Conservation (phyloP, 1,140 invertebrate genomes). For the Fopius arisanus region DNA sequence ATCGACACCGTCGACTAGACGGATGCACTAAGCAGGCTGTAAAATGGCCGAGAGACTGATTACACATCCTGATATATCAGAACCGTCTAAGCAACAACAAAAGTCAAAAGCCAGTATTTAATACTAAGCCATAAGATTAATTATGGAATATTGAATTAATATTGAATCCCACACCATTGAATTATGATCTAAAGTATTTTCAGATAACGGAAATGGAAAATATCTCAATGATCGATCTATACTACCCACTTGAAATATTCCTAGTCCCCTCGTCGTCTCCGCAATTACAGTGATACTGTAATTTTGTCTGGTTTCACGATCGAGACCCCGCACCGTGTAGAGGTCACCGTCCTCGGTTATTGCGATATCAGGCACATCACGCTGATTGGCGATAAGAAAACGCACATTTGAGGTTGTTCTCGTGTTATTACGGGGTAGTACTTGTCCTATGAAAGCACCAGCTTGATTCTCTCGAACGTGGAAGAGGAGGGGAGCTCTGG, state of each 20-base stretch:
- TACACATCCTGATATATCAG: too few species aligned
- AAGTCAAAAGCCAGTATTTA: too few species aligned
- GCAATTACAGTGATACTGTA: slow-evolving; percentile 84
- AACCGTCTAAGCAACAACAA: too few species aligned
- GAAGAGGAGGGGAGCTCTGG: slow-evolving; percentile 74
- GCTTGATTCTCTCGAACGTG: slow-evolving; percentile 80
- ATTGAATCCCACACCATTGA: not conserved
- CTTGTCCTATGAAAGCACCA: slow-evolving; percentile 78
- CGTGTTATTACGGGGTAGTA: slow-evolving; percentile 70
- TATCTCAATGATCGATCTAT: slow-evolving; percentile 3
- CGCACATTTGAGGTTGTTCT: slow-evolving; percentile 60
- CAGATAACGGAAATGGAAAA: not conserved
- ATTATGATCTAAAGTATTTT: not conserved
- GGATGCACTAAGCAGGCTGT: too few species aligned
- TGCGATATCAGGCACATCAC: slow-evolving; percentile 78
- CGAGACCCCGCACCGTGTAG: slow-evolving; percentile 77
- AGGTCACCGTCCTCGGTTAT: slow-evolving; percentile 82
- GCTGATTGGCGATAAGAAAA: slow-evolving; percentile 82
- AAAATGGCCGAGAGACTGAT: too few species aligned
- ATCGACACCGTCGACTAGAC: too few species aligned
- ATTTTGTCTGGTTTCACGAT: slow-evolving; percentile 77
- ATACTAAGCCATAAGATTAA: too few species aligned
- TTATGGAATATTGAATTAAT: too few species aligned
- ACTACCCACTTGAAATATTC: slow-evolving; percentile 72
- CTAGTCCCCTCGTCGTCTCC: slow-evolving; percentile 75